These are phyloP conservation scores for Gnathonemus longibarbis DNA, from an alignment of 2,113 vertebrate species.

Conservation along the genomic window DNA sequence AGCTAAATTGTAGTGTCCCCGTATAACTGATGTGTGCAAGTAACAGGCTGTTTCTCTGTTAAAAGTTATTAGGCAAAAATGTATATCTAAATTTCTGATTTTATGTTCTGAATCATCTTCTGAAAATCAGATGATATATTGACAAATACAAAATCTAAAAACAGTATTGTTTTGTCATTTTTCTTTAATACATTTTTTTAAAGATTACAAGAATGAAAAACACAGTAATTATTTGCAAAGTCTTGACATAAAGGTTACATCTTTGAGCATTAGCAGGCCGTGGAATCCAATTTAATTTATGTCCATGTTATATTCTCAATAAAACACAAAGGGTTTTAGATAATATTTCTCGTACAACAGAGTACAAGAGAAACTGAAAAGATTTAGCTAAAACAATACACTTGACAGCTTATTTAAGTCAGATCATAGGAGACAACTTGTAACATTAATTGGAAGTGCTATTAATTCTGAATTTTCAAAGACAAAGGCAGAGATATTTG, in stretches of 20 bases:
- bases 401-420: conserved; percentile 9
- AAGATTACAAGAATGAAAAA: too few species aligned
- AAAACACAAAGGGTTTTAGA: not conserved
- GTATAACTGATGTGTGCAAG: not conserved
- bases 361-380: not conserved
- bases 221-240: too few species aligned
- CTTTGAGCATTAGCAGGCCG: not conserved
- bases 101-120: not conserved
- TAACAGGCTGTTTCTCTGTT: not conserved
- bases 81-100: not conserved
- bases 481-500: not conserved
- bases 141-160: not conserved
- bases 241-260: not conserved
- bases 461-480: conserved; percentile 4
- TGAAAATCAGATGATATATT: not conserved
- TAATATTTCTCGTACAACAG: not conserved
- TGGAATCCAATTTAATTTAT: not conserved
- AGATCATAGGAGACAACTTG: not conserved
- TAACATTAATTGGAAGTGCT: conserved; percentile 5
- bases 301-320: not conserved
- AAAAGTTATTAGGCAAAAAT: not conserved
- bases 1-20: not conserved
- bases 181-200: not conserved
- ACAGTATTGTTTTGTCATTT: not conserved
- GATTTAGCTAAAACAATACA: not conserved